Evolutionary conservation across 64 coral and sea anemone species (phyloP), one percentile per base, ranked within the genome.

Genomic region (Montipora cactus): DNA sequence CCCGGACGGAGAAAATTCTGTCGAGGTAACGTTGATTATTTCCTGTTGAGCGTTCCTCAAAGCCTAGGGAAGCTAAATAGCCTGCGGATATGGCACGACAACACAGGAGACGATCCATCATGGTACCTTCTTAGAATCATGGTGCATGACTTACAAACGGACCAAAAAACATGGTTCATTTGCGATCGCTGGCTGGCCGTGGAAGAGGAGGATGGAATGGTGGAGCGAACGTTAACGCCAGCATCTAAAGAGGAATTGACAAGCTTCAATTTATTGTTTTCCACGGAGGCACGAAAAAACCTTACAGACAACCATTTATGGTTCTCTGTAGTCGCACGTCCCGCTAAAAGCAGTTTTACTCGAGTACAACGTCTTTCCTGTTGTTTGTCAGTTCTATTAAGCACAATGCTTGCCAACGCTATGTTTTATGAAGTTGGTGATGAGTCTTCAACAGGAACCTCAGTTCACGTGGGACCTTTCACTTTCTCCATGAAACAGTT

Each of bases 131-230:
- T 87, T 10, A 57, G 98, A 9, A 62, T 95, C 2, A 94, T 96
- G 95, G 92, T 99, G 3, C 85, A 92, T 61, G 98, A 99, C 49
- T 62, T 99, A 5, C 95, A 99, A 80, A 96, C 89, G 1, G 95
- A 99, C 67, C 49, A 73, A 19, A 96, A 96, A 69, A 94, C 95
- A 4, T 99, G 95, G 92, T 99, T 99, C 53, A 95, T 99, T 64
- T 96, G 91, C 61, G 94, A 96, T 84, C 98, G 97, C 0, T 99
- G 97, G 97, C 79, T 99, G 18, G 97, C 94, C 28, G 97, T 99
- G 7, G 97, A 99, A 47, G 98, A 99, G 58, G 98, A 99, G 75
- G 98, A 99, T 18, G 98, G 98, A 12, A 59, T 64, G 50, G 94
- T 99, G 7, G 95, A 99, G 23, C 88, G 98, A 53, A 68, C 86